Evolutionary conservation across 1,140 invertebrate genomes (phyloP).

Genomic region (Pectinophora gossypiella): DNA sequence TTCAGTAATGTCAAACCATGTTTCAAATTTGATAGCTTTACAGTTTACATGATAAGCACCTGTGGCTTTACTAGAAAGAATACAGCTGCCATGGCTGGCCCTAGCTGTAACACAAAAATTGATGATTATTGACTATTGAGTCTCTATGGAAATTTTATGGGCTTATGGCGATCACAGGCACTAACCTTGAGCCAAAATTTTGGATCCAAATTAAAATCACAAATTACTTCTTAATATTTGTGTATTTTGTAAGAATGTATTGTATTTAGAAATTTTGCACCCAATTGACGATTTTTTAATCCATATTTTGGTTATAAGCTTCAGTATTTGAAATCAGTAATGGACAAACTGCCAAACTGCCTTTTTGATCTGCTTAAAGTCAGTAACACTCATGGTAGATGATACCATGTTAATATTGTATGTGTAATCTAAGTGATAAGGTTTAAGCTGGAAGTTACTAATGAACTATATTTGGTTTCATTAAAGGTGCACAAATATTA

Average conservation of each 20-base stretch:
- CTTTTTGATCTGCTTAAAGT: not conserved
- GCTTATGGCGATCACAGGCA: too few relatives aligned
- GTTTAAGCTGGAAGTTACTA: not conserved
- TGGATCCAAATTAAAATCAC: conserved; percentile 39
- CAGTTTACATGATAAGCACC: too few relatives aligned
- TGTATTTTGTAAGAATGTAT: conserved; percentile 43
- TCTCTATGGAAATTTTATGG: too few relatives aligned
- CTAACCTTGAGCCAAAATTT: conserved; percentile 44
- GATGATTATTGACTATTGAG: too few relatives aligned
- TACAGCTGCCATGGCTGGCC: too few relatives aligned
- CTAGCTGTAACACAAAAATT: too few relatives aligned
- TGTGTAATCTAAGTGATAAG: not conserved
- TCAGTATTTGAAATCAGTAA: not conserved
- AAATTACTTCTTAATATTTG: conserved; percentile 35
- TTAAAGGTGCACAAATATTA: conserved; percentile 13
- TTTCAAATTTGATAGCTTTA: too few relatives aligned
- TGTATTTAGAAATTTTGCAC: conserved; percentile 51
- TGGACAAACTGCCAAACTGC: not conserved
- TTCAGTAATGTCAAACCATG: too few relatives aligned
- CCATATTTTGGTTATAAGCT: not conserved
- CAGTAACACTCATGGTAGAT: not conserved
- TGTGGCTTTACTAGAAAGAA: too few relatives aligned
- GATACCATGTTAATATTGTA: not conserved
- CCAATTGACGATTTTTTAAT: conserved; percentile 12
- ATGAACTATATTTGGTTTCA: not conserved